Evolutionary conservation across 2,113 vertebrate species (phyloP).

Genomic region (Eubucco bourcierii): DNA sequence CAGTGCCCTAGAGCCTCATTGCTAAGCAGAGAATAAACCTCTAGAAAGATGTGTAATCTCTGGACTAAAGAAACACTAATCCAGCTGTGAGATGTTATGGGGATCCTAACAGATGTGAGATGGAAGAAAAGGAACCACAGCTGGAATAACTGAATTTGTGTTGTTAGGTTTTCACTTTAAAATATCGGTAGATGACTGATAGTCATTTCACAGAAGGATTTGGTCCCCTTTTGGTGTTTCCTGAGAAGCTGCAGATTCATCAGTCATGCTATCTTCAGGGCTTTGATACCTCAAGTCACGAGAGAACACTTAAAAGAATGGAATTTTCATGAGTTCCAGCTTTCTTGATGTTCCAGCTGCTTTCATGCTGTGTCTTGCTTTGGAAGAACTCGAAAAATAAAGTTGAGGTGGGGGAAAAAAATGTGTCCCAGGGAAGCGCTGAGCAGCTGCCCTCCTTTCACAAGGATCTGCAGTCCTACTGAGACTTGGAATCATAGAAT

Average conservation of each 20-base stretch:
- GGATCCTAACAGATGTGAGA: background rate
- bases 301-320: background rate
- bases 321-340: background rate
- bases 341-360: background rate
- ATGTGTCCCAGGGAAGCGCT: background rate
- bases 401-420: accelerated
- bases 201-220: background rate
- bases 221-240: background rate
- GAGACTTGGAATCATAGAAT: background rate
- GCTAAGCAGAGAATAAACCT: background rate
- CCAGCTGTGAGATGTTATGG: background rate
- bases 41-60: background rate
- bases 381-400: background rate
- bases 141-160: background rate
- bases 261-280: background rate
- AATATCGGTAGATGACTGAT: background rate
- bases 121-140: background rate
- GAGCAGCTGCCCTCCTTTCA: background rate
- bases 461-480: background rate
- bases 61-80: background rate
- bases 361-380: background rate
- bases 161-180: background rate
- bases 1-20: background rate
- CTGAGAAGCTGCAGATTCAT: background rate
- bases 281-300: background rate